Conservation (phyloP, 2,113 vertebrate species). For the Egretta garzetta region DNA sequence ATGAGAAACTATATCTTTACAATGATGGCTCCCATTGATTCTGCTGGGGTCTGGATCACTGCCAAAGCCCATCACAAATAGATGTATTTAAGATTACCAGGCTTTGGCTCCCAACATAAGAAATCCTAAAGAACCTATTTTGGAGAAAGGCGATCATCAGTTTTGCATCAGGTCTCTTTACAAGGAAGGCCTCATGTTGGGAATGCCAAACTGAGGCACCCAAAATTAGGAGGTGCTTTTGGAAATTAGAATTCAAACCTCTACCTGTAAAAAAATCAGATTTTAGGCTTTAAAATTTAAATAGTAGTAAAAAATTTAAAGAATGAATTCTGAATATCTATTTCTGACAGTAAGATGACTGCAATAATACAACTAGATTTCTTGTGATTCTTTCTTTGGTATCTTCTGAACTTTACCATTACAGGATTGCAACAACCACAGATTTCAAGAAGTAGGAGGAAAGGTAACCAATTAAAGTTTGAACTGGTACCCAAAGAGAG, state of each 20-base stretch:
- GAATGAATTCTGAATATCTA: background rate
- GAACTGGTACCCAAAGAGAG: background rate
- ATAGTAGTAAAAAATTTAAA: background rate
- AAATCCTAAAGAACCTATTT: background rate
- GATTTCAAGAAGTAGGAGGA: background rate
- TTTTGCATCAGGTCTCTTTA: background rate
- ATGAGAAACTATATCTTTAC: background rate
- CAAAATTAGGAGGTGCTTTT: background rate
- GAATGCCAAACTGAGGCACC: background rate
- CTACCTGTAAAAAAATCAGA: background rate
- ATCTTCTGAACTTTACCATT: background rate
- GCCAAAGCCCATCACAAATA: background rate
- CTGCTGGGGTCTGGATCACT: background rate
- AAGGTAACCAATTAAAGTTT: background rate
- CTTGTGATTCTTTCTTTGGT: background rate
- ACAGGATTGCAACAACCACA: background rate
- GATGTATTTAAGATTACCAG: background rate
- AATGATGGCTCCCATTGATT: background rate
- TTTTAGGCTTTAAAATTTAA: background rate
- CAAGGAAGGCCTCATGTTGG: background rate
- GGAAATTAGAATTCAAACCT: background rate
- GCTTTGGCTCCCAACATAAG: background rate
- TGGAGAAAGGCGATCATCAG: background rate
- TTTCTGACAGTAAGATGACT: background rate
- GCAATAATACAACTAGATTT: background rate